Conservation (phyloP, 2,113 vertebrate species). For the Nothocercus nigrocapillus region DNA sequence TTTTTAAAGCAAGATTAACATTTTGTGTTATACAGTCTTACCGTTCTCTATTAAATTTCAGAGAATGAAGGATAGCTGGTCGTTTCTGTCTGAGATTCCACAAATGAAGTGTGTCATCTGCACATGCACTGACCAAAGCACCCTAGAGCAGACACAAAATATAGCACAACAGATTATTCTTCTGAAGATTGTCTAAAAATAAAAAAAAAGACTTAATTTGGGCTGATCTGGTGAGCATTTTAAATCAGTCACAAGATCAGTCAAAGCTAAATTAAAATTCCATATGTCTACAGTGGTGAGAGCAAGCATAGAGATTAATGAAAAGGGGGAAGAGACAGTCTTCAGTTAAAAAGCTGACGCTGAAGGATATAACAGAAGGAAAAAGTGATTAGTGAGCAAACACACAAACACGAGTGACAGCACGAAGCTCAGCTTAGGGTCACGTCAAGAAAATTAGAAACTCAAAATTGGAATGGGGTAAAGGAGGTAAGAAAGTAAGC, state of each 20-base stretch:
- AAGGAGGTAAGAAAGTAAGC: neutral
- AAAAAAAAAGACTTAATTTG: neutral
- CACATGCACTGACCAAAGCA: constrained; percentile 93
- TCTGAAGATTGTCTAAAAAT: neutral
- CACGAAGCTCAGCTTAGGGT: neutral
- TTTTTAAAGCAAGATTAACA: neutral
- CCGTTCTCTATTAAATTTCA: constrained; percentile 98
- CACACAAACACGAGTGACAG: neutral
- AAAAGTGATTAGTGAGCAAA: neutral
- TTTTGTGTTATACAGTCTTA: constrained; percentile 70
- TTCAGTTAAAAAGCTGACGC: neutral
- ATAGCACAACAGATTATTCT: neutral
- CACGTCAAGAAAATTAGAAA: neutral
- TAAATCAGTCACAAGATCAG: neutral
- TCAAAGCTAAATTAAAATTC: neutral
- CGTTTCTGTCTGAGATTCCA: constrained; percentile 97
- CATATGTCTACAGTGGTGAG: neutral
- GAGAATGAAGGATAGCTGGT: constrained; percentile 94
- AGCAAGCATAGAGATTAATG: neutral
- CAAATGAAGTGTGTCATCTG: constrained; percentile 95
- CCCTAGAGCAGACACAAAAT: constrained; percentile 80
- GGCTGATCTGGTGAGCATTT: neutral
- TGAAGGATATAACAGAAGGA: neutral
- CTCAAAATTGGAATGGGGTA: neutral
- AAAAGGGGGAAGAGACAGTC: neutral